A percentile compares a stretch with the other conserved stretches of the same genome.
Evolutionary conservation across 2,113 vertebrate genomes (phyloP).

Genomic region (Zapornia atra): DNA sequence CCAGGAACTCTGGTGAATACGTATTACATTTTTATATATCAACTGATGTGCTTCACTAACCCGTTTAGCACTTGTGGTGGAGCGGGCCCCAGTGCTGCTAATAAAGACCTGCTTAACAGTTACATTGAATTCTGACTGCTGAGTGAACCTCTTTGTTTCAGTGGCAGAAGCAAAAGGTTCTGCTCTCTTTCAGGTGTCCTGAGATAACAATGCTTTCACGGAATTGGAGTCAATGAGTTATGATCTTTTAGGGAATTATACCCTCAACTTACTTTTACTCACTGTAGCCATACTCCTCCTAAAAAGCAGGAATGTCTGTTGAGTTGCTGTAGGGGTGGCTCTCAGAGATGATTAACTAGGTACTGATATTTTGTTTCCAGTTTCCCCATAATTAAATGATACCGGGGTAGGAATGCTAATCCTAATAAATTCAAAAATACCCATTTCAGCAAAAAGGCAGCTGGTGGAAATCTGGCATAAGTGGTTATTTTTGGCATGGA

Average conservation of each 20-base stretch:
- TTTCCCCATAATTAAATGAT: neutral
- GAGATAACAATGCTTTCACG: neutral
- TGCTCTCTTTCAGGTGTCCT: neutral
- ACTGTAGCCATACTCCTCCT: neutral
- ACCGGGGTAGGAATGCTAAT: neutral
- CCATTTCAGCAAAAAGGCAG: neutral
- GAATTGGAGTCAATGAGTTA: neutral
- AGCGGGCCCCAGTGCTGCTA: no score
- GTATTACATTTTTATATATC: no score
- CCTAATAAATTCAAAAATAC: neutral
- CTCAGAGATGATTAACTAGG: neutral
- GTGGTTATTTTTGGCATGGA: neutral
- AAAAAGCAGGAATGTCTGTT: neutral
- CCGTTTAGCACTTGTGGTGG: no score
- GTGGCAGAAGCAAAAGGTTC: neutral
- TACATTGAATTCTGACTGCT: no score
- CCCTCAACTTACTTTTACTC: neutral
- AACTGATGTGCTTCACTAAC: no score
- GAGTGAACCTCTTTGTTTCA: no score
- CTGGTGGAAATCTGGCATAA: neutral
- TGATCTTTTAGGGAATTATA: neutral
- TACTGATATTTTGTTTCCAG: neutral
- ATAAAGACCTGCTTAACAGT: no score
- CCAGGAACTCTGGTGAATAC: no score
- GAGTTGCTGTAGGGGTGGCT: neutral